phyloP scores from a whole-genome alignment of 2,797 vertebrate species.

The Ctenopoma multispine region DNA sequence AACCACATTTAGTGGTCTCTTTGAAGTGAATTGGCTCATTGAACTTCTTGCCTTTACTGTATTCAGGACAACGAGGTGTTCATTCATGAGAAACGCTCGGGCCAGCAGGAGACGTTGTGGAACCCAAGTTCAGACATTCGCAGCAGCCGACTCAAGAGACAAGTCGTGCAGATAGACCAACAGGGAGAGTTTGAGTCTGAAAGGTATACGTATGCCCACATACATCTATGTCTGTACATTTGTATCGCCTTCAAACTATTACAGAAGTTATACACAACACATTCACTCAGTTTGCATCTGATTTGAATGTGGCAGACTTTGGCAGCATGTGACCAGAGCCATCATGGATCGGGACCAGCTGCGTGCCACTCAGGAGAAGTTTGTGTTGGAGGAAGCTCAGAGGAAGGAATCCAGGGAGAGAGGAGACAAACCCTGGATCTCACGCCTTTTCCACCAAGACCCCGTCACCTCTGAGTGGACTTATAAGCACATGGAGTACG shows the following conservation, averaged over 20 bases:
- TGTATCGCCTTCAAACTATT: background rate
- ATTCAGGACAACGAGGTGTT: conserved; percentile 93
- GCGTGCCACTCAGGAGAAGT: conserved; percentile 94
- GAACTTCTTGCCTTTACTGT: background rate
- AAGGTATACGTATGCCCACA: conserved; percentile 80
- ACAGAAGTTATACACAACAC: background rate
- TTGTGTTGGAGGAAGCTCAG: conserved; percentile 93
- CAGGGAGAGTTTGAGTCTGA: conserved; percentile 94
- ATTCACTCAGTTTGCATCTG: background rate
- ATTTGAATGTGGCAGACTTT: conserved; percentile 83
- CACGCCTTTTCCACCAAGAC: conserved; percentile 89
- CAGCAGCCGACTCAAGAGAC: conserved; percentile 88
- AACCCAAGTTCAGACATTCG: conserved; percentile 89
- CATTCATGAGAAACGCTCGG: conserved; percentile 87
- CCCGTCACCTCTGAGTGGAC: conserved; percentile 87
- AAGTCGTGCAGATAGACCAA: conserved; percentile 90
- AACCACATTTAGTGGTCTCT: background rate
- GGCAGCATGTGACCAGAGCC: conserved; percentile 93
- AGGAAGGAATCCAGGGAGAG: conserved; percentile 84
- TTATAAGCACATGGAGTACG: conserved; percentile 93
- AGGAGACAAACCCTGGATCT: conserved; percentile 87
- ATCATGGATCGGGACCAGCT: conserved; percentile 92
- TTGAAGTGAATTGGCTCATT: background rate
- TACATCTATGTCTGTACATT: background rate
- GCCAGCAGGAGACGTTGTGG: conserved; percentile 88